Evolutionary conservation across 2,888 invertebrate species (phyloP).

Genomic region (Punctoribates punctum): DNA sequence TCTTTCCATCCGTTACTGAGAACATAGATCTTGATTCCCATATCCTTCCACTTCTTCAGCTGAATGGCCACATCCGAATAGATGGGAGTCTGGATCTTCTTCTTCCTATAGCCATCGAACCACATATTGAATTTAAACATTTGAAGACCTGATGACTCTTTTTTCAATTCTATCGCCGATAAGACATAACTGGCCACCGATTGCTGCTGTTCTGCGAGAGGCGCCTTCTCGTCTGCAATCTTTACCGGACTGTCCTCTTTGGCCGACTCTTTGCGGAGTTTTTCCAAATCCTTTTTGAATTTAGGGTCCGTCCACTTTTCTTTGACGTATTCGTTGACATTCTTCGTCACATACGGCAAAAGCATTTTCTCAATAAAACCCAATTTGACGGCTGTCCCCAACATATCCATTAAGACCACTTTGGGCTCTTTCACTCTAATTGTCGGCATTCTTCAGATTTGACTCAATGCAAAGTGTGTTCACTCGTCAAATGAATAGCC

Average conservation of each 20-base stretch:
- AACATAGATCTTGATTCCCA: conserved; percentile 38
- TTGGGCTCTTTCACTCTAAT: conserved; percentile 6
- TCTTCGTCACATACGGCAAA: conserved; percentile 37
- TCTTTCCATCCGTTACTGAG: conserved; percentile 40
- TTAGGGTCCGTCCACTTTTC: conserved; percentile 32
- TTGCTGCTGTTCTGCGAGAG: background rate
- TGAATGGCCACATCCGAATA: conserved; percentile 42
- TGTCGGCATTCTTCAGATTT: too few relatives aligned
- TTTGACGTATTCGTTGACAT: conserved; percentile 18
- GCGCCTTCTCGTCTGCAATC: background rate
- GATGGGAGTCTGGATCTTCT: conserved; percentile 30
- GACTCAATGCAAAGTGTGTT: too few relatives aligned
- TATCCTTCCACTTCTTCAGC: conserved; percentile 35
- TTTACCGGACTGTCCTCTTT: background rate
- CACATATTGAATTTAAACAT: conserved; percentile 39
- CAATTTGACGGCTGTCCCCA: conserved; percentile 35
- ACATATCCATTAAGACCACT: conserved; percentile 38
- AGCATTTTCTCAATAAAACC: conserved; percentile 40
- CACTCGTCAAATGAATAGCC: too few relatives aligned
- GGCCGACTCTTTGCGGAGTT: conserved; percentile 8
- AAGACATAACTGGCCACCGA: conserved; percentile 20
- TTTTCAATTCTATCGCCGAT: background rate
- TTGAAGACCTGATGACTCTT: conserved; percentile 22
- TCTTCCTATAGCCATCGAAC: conserved; percentile 40
- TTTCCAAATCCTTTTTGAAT: conserved; percentile 20